A percentile compares a stretch with the other conserved stretches of the same genome.
These are phyloP conservation scores for Leptodon cayanensis DNA, from an alignment of 2,797 vertebrate species.

Conservation along the genomic window DNA sequence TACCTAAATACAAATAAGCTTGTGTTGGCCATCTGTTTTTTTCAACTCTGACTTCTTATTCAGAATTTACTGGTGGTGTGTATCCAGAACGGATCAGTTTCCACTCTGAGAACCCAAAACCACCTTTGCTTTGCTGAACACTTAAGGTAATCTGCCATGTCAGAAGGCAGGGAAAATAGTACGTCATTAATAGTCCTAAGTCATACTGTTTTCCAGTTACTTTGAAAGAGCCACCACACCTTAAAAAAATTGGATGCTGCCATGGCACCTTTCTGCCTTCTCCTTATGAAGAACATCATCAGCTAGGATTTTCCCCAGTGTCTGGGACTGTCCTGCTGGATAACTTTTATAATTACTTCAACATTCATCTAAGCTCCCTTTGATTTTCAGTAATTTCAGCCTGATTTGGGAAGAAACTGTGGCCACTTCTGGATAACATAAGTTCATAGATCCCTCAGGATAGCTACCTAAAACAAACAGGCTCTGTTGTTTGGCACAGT, in stretches of 20 bases:
- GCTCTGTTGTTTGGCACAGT: neutral
- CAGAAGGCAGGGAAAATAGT: neutral
- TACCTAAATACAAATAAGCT: neutral
- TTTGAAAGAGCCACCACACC: neutral
- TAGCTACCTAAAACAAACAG: neutral
- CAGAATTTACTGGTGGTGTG: neutral
- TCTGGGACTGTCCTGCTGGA: neutral
- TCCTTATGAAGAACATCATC: neutral
- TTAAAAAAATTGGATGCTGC: neutral
- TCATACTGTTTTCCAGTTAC: neutral
- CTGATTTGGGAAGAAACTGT: neutral
- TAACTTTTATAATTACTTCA: neutral
- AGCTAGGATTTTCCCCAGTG: neutral
- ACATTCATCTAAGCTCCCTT: neutral
- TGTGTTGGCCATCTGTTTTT: neutral
- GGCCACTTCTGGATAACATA: neutral
- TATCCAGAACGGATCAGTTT: rapidly evolving
- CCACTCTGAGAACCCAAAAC: neutral
- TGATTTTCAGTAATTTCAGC: neutral
- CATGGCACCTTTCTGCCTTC: neutral
- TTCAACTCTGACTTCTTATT: neutral
- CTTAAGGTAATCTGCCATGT: neutral
- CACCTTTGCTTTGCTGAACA: neutral
- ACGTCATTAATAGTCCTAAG: neutral
- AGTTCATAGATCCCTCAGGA: neutral